A percentile compares a stretch with the other conserved stretches of the same genome.
Conservation (phyloP, 1,140 invertebrate genomes). For the Bathynomus jamesi region DNA sequence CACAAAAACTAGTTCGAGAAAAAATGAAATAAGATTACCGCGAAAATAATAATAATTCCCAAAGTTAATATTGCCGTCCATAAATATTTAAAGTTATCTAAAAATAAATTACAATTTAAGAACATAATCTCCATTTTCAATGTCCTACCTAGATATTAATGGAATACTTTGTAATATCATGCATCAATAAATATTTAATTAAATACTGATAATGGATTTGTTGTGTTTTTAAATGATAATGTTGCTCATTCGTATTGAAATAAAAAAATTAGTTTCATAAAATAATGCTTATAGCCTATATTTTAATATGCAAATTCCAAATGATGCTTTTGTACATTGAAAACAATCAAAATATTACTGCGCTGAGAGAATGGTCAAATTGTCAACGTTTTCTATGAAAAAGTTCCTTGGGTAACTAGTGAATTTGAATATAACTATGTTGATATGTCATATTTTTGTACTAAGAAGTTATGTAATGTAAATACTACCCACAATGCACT, state of each 20-base stretch:
- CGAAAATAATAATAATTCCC: neutral
- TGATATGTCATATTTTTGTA: too few relatives aligned
- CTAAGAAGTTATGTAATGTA: too few relatives aligned
- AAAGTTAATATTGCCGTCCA: neutral
- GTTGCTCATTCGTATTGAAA: neutral
- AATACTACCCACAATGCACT: too few relatives aligned
- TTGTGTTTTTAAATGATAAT: neutral
- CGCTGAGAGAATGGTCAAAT: neutral
- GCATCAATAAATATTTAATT: neutral
- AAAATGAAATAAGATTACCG: neutral
- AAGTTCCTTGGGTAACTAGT: neutral
- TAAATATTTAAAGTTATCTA: neutral
- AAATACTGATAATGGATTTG: neutral
- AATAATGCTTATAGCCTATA: neutral
- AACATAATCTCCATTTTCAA: too few relatives aligned
- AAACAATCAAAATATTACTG: neutral
- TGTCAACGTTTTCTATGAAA: neutral
- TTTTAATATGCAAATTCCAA: neutral
- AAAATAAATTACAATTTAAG: too few relatives aligned
- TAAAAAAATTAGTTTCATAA: neutral
- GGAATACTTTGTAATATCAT: neutral
- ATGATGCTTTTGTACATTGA: neutral
- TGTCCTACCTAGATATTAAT: neutral
- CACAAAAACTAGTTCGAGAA: neutral
- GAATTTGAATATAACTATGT: too few relatives aligned